phyloP scores from a whole-genome alignment of 1,140 invertebrate species.

The Vanessa atalanta region DNA sequence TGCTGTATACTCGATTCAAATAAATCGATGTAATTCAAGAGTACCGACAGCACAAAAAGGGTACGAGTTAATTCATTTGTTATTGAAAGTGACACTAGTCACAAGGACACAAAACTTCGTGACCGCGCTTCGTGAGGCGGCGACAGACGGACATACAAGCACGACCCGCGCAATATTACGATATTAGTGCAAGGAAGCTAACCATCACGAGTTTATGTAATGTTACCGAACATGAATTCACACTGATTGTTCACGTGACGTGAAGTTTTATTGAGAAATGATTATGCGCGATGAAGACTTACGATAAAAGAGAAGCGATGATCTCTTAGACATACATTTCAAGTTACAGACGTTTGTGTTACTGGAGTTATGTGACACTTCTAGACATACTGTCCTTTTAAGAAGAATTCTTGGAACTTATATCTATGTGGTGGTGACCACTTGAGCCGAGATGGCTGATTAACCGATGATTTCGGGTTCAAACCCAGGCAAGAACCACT shows the following conservation, averaged over 20 bases:
- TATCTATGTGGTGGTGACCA: too few species aligned
- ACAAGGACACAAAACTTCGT: constrained; percentile 42
- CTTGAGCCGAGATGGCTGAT: too few species aligned
- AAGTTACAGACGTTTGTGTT: too few species aligned
- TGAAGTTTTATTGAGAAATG: not conserved
- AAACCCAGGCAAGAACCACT: too few species aligned
- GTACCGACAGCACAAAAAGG: not conserved
- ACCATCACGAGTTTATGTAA: constrained; percentile 27
- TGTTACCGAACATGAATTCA: constrained; percentile 3
- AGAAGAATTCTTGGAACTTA: too few species aligned
- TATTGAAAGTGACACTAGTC: constrained; percentile 38
- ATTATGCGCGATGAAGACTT: too few species aligned
- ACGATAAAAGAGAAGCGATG: too few species aligned
- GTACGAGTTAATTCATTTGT: constrained; percentile 11
- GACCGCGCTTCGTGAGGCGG: constrained; percentile 39
- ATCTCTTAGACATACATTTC: too few species aligned
- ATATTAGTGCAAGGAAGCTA: constrained; percentile 22
- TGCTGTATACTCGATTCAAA: not conserved
- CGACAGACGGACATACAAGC: constrained; percentile 46
- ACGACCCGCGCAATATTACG: constrained; percentile 43
- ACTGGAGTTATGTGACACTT: too few species aligned
- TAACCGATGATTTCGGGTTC: too few species aligned
- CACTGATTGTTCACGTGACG: not conserved
- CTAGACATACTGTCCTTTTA: too few species aligned
- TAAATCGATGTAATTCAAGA: not conserved